Conservation (phyloP, 1,140 invertebrate species). For the Elymnias hypermnestra region DNA sequence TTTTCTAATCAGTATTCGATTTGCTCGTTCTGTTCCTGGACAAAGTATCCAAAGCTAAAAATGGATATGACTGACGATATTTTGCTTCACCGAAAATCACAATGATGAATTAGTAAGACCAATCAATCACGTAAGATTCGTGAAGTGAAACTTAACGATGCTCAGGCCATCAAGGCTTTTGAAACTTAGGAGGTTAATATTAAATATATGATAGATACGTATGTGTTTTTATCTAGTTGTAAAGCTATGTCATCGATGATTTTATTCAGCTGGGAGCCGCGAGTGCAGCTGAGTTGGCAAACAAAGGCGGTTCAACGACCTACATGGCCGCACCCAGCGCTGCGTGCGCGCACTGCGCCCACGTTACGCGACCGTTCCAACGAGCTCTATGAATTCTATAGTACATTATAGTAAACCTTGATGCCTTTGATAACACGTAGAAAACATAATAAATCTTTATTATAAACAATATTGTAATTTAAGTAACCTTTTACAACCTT, state of each 20-base stretch:
- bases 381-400: conserved; percentile 17
- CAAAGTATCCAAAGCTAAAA: too few species aligned
- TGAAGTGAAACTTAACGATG: too few species aligned
- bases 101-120: too few species aligned
- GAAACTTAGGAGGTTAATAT: neutral
- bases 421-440: neutral
- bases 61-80: too few species aligned
- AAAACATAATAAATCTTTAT: neutral
- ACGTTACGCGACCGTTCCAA: conserved; percentile 47
- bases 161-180: too few species aligned
- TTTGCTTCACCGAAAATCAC: too few species aligned
- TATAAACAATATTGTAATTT: too few species aligned
- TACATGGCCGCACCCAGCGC: conserved; percentile 55
- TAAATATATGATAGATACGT: neutral
- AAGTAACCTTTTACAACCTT: too few species aligned
- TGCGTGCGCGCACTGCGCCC: conserved; percentile 50
- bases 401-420: neutral
- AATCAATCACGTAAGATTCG: too few species aligned
- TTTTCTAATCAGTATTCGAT: too few species aligned
- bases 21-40: too few species aligned
- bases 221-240: conserved; percentile 12
- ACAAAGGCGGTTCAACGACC: conserved; percentile 72
- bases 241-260: conserved; percentile 47
- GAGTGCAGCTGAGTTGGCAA: conserved; percentile 70
- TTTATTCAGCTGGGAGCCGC: conserved; percentile 47